Evolutionary conservation across 1,140 invertebrate species (phyloP).

Genomic region (Cyphomyrmex costatus): DNA sequence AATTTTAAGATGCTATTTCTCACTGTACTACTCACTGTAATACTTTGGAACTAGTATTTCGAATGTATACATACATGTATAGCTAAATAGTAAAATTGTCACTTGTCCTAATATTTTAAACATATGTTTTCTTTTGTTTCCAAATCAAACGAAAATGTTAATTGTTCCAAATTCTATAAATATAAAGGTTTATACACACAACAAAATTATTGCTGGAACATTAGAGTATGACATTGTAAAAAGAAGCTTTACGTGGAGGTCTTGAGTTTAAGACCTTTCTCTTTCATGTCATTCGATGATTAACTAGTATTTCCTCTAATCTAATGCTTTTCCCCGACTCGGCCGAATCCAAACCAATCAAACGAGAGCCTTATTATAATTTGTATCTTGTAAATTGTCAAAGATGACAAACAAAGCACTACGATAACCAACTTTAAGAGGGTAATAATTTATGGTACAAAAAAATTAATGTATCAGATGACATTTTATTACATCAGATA

Average conservation of each 20-base stretch:
- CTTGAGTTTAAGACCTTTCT: neutral
- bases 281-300: conserved; percentile 44
- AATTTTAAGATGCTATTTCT: neutral
- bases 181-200: neutral
- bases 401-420: conserved; percentile 10
- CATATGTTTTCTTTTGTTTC: neutral
- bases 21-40: neutral
- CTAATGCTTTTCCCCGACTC: conserved; percentile 34
- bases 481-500: conserved; percentile 85
- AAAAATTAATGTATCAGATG: conserved; percentile 75
- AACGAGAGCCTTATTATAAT: conserved; percentile 35
- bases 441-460: no score
- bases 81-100: conserved; percentile 35
- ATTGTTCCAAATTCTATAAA: neutral
- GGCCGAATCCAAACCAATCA: conserved; percentile 16
- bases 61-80: conserved; percentile 17
- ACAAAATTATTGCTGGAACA: neutral
- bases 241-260: neutral
- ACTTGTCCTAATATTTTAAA: neutral
- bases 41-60: conserved; percentile 3
- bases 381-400: conserved; percentile 46
- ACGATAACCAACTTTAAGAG: conserved; percentile 26
- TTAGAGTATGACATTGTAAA: neutral
- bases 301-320: conserved; percentile 23
- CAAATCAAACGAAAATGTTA: conserved; percentile 8